Percentiles rank a stretch among this genome's conserved stretches.
Conservation (phyloP, 1,140 invertebrate species). For the Drosophila ohnishii region DNA sequence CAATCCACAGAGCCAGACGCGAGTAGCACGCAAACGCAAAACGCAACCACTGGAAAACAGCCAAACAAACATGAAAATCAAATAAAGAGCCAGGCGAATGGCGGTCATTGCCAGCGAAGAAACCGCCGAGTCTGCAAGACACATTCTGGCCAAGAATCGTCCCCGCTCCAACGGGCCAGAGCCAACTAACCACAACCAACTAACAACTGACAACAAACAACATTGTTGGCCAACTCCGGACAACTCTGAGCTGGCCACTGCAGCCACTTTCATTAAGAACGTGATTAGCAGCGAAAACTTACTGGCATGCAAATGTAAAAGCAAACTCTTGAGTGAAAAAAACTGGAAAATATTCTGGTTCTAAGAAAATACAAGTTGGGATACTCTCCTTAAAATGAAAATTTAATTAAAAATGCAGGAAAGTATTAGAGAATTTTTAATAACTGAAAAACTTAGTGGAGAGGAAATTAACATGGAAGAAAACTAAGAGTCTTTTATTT, state of each 20-base stretch:
- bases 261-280: slow-evolving; percentile 80
- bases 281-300: slow-evolving; percentile 66
- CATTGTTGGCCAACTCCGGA: slow-evolving; percentile 29
- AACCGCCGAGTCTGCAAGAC: slow-evolving; percentile 36
- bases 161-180: slow-evolving; percentile 10
- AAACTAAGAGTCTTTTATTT: background rate
- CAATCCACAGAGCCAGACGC: slow-evolving; percentile 27
- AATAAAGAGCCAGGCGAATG: slow-evolving; percentile 61
- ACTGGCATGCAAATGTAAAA: slow-evolving; percentile 70
- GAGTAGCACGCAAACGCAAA: slow-evolving; percentile 51
- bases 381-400: slow-evolving; percentile 20
- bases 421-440: background rate
- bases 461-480: background rate
- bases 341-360: background rate
- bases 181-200: slow-evolving; percentile 25
- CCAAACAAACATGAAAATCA: slow-evolving; percentile 72
- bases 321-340: slow-evolving; percentile 20
- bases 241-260: slow-evolving; percentile 21
- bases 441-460: background rate
- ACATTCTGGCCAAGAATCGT: slow-evolving; percentile 26
- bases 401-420: background rate
- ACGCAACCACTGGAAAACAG: slow-evolving; percentile 41
- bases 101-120: slow-evolving; percentile 75
- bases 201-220: slow-evolving; percentile 32
- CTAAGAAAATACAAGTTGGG: background rate